Percentiles rank a stretch among this genome's conserved stretches.
These are phyloP conservation scores for Rattus rattus DNA, from an alignment of 2,113 vertebrate species.

Conservation along the genomic window DNA sequence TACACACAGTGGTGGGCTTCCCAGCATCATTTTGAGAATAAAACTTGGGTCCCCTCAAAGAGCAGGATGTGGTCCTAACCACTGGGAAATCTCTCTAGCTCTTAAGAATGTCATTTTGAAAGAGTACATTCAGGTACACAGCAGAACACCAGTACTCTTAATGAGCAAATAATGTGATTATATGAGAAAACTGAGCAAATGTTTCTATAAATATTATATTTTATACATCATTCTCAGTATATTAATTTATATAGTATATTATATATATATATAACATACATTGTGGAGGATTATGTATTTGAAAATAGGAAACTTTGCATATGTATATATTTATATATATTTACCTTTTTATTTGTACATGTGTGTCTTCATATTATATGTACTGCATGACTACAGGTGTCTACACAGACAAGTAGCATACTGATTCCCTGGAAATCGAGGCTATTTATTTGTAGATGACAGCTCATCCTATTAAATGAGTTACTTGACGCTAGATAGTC, in stretches of 20 bases:
- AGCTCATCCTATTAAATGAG: neutral
- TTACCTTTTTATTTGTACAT: neutral
- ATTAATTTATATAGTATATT: neutral
- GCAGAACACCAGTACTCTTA: slow-evolving; percentile 32
- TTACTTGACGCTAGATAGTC: neutral
- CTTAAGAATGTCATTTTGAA: neutral
- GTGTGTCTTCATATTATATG: neutral
- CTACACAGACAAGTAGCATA: neutral
- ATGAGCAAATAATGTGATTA: neutral
- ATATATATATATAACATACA: neutral
- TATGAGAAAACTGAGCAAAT: slow-evolving; percentile 45
- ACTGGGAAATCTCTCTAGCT: neutral
- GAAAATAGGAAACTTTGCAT: neutral
- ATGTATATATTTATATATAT: neutral
- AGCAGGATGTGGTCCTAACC: neutral
- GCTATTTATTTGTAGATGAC: neutral
- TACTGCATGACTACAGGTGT: neutral
- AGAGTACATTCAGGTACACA: neutral
- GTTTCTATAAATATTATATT: slow-evolving; percentile 2
- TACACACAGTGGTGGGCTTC: neutral
- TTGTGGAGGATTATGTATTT: neutral
- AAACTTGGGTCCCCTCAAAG: neutral
- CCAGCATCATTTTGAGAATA: neutral
- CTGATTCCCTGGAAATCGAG: neutral
- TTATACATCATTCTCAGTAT: neutral